These are phyloP conservation scores for Narcine bancroftii DNA, from an alignment of 2,113 vertebrate species.

Conservation along the genomic window DNA sequence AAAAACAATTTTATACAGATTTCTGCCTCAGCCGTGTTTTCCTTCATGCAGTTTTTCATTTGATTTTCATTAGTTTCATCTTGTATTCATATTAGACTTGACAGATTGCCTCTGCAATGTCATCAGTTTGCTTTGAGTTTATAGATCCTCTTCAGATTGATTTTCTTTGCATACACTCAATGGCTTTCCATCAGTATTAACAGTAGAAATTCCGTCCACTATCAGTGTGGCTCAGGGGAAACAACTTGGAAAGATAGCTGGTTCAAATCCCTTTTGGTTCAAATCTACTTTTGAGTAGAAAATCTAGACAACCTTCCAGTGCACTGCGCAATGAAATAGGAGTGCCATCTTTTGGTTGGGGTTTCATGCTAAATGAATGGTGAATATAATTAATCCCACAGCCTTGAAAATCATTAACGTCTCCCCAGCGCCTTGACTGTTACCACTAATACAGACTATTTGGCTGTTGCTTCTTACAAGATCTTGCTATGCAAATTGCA, in stretches of 20 bases:
- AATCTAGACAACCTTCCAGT: background rate
- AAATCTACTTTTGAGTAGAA: background rate
- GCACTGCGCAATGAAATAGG: background rate
- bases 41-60: background rate
- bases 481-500: too few relatives aligned
- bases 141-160: background rate
- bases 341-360: background rate
- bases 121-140: background rate
- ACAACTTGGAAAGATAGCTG: background rate
- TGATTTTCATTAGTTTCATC: background rate
- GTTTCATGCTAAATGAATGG: too few relatives aligned
- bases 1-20: too few relatives aligned
- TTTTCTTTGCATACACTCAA: background rate
- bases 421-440: too few relatives aligned
- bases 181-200: background rate
- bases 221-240: background rate
- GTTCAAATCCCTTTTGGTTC: background rate
- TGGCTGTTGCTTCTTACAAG: too few relatives aligned
- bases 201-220: background rate
- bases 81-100: background rate
- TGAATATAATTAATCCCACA: too few relatives aligned
- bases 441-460: too few relatives aligned
- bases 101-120: background rate
- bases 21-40: background rate
- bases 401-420: too few relatives aligned